Conservation (phyloP, 1,140 invertebrate genomes). For the Brevipalpus yothersi region DNA sequence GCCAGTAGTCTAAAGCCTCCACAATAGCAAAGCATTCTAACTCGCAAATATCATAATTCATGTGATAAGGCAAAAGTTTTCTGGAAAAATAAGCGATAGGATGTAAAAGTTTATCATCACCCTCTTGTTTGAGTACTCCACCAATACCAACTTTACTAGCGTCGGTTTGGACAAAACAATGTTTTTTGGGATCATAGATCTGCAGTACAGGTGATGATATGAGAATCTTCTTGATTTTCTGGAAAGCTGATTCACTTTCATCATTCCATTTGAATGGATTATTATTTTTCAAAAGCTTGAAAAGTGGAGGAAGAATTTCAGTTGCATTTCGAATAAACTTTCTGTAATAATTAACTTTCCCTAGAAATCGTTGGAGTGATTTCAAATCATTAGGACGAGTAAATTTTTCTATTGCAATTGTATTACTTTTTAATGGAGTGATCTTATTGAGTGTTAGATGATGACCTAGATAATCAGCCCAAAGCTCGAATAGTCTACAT, state of each 20-base stretch:
- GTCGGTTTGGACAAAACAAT: not conserved
- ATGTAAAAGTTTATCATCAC: too few relatives aligned
- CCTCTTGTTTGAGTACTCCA: too few relatives aligned
- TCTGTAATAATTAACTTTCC: conserved; percentile 1
- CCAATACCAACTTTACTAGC: too few relatives aligned
- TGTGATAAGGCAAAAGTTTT: too few relatives aligned
- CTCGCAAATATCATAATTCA: conserved; percentile 22
- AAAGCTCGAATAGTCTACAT: conserved; percentile 6
- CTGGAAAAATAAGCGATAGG: too few relatives aligned
- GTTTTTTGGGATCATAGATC: not conserved
- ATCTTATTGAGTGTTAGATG: not conserved
- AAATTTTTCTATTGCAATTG: not conserved
- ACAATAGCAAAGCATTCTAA: conserved; percentile 27
- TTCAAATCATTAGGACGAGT: not conserved
- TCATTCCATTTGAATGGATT: not conserved
- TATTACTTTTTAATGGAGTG: not conserved
- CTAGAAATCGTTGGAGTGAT: conserved; percentile 1
- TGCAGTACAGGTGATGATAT: not conserved
- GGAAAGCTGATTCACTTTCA: not conserved
- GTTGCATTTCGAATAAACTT: conserved; percentile 3
- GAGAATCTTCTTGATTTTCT: not conserved
- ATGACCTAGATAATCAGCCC: conserved; percentile 5
- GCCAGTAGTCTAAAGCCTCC: not conserved
- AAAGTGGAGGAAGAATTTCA: conserved; percentile 10
- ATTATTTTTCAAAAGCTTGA: not conserved